Conservation (phyloP, 2,888 invertebrate genomes). For the Plagodis pulveraria region DNA sequence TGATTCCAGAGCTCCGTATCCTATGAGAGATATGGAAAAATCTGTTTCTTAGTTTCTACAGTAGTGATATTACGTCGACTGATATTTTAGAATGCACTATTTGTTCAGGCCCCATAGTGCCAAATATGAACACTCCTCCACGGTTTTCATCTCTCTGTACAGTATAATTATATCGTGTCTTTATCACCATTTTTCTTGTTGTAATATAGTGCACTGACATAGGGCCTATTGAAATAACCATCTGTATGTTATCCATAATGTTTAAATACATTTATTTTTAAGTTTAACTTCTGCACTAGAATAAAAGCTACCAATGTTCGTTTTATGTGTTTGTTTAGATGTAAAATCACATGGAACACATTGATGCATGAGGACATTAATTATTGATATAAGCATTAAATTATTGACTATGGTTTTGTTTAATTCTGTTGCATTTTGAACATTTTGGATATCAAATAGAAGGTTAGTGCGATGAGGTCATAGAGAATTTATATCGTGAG, state of each 20-base stretch:
- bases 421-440: background rate
- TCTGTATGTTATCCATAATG: constrained; percentile 7
- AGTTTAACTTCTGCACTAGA: too few species aligned
- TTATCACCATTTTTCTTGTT: constrained; percentile 22
- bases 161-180: constrained; percentile 13
- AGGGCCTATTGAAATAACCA: constrained; percentile 9
- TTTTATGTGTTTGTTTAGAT: too few species aligned
- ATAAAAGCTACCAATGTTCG: too few species aligned
- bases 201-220: constrained; percentile 26
- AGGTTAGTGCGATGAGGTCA: constrained; percentile 8
- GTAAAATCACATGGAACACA: too few species aligned
- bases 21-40: constrained; percentile 16
- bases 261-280: background rate
- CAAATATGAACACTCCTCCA: constrained; percentile 15
- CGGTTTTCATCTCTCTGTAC: constrained; percentile 18
- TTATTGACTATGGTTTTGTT: too few species aligned
- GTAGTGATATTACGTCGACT: background rate
- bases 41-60: constrained; percentile 15
- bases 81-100: constrained; percentile 4
- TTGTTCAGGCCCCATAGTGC: constrained; percentile 14
- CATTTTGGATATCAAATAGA: constrained; percentile 5
- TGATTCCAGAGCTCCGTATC: constrained; percentile 23
- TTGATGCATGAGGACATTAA: too few species aligned
- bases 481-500: constrained; percentile 30
- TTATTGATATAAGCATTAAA: too few species aligned